Conservation (phyloP, 2,797 vertebrate genomes). For the Anguilla megastoma region DNA sequence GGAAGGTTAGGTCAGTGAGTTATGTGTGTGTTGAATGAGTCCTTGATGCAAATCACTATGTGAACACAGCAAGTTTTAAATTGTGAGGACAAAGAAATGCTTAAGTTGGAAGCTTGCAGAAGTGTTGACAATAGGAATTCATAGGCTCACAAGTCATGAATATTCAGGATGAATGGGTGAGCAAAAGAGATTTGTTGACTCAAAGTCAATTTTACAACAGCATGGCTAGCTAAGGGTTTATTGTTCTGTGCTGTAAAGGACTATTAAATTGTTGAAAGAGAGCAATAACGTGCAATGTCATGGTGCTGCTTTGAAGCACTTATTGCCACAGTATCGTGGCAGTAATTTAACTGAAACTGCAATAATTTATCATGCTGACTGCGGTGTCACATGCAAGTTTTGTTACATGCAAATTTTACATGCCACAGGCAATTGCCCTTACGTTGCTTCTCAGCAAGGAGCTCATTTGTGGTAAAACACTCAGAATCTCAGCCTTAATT, state of each 20-base stretch:
- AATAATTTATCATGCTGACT: conserved; percentile 17
- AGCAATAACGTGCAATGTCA: conserved; percentile 8
- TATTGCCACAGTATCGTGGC: neutral
- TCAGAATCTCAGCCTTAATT: neutral
- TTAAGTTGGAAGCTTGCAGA: neutral
- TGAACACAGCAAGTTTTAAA: conserved; percentile 5
- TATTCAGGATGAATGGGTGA: conserved; percentile 15
- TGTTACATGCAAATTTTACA: neutral
- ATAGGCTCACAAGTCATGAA: conserved; percentile 1
- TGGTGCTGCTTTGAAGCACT: conserved; percentile 26
- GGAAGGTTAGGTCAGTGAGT: conserved; percentile 11
- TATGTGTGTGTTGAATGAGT: neutral
- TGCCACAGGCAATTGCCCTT: neutral
- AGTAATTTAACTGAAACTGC: conserved; percentile 14
- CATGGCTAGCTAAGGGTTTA: conserved; percentile 23
- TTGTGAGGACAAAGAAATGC: conserved; percentile 16
- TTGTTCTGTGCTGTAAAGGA: conserved; percentile 29
- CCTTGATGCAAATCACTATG: neutral
- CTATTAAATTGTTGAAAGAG: conserved; percentile 27
- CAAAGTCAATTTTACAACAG: conserved; percentile 27
- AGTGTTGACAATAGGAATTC: conserved; percentile 12
- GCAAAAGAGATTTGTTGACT: conserved; percentile 21
- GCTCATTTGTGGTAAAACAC: neutral
- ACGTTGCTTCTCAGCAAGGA: neutral
- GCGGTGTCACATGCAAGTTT: conserved; percentile 18